A percentile compares a stretch with the other conserved stretches of the same genome.
Conservation (phyloP, 1,140 invertebrate genomes). For the Telenomus remus region DNA sequence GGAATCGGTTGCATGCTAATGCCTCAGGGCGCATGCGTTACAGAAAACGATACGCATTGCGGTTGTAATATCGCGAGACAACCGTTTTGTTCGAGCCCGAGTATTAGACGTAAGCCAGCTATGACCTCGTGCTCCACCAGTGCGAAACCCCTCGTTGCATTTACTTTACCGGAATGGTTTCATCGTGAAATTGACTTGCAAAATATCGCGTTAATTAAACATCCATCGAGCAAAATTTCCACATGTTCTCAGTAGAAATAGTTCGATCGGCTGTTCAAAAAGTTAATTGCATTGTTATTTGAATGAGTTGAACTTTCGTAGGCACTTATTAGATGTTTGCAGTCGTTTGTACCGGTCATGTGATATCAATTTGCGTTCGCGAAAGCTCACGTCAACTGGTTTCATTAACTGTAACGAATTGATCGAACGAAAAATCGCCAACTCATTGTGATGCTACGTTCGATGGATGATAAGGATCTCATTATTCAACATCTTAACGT, state of each 20-base stretch:
- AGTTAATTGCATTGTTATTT: too few species aligned
- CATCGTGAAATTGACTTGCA: conserved; percentile 29
- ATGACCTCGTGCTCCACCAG: conserved; percentile 39
- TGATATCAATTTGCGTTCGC: conserved; percentile 36
- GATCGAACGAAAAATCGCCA: conserved; percentile 38
- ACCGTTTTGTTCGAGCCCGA: conserved; percentile 54
- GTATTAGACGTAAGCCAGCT: conserved; percentile 62
- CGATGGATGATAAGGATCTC: conserved; percentile 50
- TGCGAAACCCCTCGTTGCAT: conserved; percentile 26
- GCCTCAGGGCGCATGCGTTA: conserved; percentile 36
- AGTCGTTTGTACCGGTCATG: conserved; percentile 13
- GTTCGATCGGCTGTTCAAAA: too few species aligned
- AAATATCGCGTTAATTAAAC: conserved; percentile 31
- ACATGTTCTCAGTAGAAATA: too few species aligned
- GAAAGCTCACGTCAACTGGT: conserved; percentile 31
- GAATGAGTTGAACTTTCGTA: too few species aligned
- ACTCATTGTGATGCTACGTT: conserved; percentile 28
- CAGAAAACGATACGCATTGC: conserved; percentile 61
- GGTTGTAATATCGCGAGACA: conserved; percentile 65
- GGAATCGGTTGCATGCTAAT: conserved; percentile 57
- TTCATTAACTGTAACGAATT: conserved; percentile 39
- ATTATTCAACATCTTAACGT: conserved; percentile 55
- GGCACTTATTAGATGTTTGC: conserved; percentile 20
- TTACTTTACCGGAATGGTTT: conserved; percentile 33
- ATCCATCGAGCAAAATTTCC: too few species aligned